phyloP scores from a whole-genome alignment of 2,888 invertebrate species.

The Tineola bisselliella region DNA sequence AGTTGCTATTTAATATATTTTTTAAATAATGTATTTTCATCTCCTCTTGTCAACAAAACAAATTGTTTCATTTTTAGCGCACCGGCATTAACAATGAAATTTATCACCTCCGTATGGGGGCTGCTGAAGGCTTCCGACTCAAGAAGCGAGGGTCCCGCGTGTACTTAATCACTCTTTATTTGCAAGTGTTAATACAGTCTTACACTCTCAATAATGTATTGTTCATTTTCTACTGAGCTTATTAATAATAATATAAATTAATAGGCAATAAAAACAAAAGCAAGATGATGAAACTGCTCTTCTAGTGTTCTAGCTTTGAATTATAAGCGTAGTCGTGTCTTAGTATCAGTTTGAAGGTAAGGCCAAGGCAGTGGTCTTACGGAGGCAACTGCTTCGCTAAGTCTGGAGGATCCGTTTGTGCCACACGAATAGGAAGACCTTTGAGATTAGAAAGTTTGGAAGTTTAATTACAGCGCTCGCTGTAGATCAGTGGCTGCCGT shows the following conservation, averaged over 20 bases:
- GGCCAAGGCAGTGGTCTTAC: too few species aligned
- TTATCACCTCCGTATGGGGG: slow-evolving; percentile 47
- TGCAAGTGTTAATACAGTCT: neutral
- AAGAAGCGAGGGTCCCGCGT: slow-evolving; percentile 6
- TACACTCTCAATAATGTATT: neutral
- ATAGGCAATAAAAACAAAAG: too few species aligned
- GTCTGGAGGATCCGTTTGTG: neutral
- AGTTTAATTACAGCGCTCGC: slow-evolving; percentile 11
- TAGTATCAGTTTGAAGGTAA: too few species aligned
- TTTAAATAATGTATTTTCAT: slow-evolving; percentile 60
- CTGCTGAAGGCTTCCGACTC: slow-evolving; percentile 20
- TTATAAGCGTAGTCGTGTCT: too few species aligned
- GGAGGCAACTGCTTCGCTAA: too few species aligned
- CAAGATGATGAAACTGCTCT: too few species aligned
- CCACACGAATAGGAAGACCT: neutral
- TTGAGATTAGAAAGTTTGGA: slow-evolving; percentile 9
- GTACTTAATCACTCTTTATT: slow-evolving; percentile 15
- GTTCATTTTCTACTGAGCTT: too few species aligned
- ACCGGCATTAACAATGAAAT: slow-evolving; percentile 47
- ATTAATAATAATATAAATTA: too few species aligned
- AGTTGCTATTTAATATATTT: slow-evolving; percentile 38
- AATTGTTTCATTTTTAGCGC: slow-evolving; percentile 59
- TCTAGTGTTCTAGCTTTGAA: too few species aligned
- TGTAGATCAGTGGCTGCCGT: slow-evolving; percentile 22
- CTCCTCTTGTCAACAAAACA: slow-evolving; percentile 54